Base-by-base conservation (phyloP, 2,113 vertebrate genomes). In the Neolamprologus falcicula region DNA sequence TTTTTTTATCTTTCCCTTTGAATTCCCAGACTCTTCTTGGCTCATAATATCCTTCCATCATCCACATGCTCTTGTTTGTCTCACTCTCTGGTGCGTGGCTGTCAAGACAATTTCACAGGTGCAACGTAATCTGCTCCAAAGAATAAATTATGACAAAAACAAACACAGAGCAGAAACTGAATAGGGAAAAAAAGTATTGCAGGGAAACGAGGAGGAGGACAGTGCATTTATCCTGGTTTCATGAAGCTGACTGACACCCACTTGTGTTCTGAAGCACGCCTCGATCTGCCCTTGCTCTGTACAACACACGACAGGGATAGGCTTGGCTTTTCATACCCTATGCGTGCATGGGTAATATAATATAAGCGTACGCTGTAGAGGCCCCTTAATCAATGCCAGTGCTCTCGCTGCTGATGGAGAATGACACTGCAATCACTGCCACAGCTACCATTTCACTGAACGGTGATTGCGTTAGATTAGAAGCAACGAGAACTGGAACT, bases 321-420 rank as follows among this genome's bases (percentile, higher is more conserved):
- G 9, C 10, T 24, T 31, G 26, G 73, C n/a, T 83, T 83, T 79
- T 83, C 47, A 61, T 82, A 80, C 85, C 80, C 7, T 54, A 24
- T 9, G 26, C 73, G 14, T 86, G 50, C 53, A 61, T 86, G 16
- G 83, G 50, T 73, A 83, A 91, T 71, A 28, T 28, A 31, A 89
- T 88, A 85, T 78, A 83, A 10, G 47, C 87, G 88, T 83, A 57
- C 83, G 24, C 50, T 80, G 78, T 83, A 83, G 73, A 52, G n/a
- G 45, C 83, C 68, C 63, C 82, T 90, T 84, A 83, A 88, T 95
- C 93, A 92, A 86, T 89, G 85, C 76, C 90, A 66, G 9, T 9
- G 33, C 47, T n/a, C 84, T 92, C 86, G 24, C 57, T 92, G 92
- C 89, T 88, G 86, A 81, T 26, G 59, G 80, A 89, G 81, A 86